phyloP scores from a whole-genome alignment of 2,797 vertebrate species.

The Onychomys arenicola region DNA sequence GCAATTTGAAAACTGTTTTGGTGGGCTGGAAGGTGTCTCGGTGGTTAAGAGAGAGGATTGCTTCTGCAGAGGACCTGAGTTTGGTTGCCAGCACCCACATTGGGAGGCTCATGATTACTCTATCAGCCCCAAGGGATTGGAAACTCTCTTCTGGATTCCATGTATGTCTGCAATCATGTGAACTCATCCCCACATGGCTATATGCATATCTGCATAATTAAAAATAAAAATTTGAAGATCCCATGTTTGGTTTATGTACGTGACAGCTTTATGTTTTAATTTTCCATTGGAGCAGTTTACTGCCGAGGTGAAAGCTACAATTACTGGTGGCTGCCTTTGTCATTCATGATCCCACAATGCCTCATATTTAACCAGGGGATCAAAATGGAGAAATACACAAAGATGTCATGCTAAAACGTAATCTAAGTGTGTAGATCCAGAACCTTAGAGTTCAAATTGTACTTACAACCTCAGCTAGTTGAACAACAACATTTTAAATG shows the following conservation, averaged over 20 bases:
- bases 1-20: neutral
- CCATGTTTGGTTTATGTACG: neutral
- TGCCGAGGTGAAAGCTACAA: neutral
- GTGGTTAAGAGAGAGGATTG: neutral
- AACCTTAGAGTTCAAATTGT: neutral
- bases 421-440: neutral
- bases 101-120: neutral
- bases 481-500: conserved; percentile 14
- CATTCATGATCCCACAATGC: neutral
- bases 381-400: neutral
- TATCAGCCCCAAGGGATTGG: neutral
- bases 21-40: neutral
- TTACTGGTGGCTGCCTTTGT: neutral
- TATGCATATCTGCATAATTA: neutral
- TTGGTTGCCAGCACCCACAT: neutral
- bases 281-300: neutral
- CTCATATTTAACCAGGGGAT: neutral
- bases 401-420: neutral
- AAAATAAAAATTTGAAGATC: neutral
- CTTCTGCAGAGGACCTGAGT: neutral
- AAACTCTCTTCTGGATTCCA: neutral
- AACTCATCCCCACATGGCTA: neutral
- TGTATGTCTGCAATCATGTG: neutral
- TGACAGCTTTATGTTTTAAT: neutral
- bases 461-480: conserved; percentile 24